Conservation (phyloP, 1,140 invertebrate genomes). For the Pogonomyrmex californicus region DNA sequence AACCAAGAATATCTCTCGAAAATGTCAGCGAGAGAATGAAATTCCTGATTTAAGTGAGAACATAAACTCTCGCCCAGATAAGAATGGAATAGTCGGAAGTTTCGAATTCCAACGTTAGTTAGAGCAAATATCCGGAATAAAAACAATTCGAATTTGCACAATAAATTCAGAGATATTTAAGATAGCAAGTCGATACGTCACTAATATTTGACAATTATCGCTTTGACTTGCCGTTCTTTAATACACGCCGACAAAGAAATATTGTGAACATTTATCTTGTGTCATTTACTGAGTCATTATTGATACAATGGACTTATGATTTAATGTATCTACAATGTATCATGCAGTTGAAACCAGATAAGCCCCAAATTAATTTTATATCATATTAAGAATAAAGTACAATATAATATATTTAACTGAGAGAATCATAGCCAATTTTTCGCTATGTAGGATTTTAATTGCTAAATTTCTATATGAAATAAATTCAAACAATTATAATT, state of each 20-base stretch:
- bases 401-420: background rate
- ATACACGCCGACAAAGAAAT: background rate
- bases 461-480: too few relatives aligned
- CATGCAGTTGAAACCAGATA: background rate
- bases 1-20: conserved; percentile 43
- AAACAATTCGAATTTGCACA: conserved; percentile 21
- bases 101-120: background rate
- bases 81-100: background rate
- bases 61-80: conserved; percentile 9
- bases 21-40: conserved; percentile 27
- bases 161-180: background rate
- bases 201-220: conserved; percentile 47
- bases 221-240: conserved; percentile 3
- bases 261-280: conserved; percentile 36
- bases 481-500: too few relatives aligned
- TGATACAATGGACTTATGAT: background rate
- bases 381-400: background rate
- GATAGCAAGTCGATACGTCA: background rate
- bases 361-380: background rate
- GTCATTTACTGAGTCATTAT: conserved; percentile 43
- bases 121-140: background rate
- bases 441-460: too few relatives aligned
- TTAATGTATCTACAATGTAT: background rate
- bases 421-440: too few relatives aligned
- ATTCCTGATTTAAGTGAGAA: conserved; percentile 21